These are phyloP conservation scores for Silurus lanzhouensis DNA, from an alignment of 2,797 vertebrate genomes.

Conservation along the genomic window DNA sequence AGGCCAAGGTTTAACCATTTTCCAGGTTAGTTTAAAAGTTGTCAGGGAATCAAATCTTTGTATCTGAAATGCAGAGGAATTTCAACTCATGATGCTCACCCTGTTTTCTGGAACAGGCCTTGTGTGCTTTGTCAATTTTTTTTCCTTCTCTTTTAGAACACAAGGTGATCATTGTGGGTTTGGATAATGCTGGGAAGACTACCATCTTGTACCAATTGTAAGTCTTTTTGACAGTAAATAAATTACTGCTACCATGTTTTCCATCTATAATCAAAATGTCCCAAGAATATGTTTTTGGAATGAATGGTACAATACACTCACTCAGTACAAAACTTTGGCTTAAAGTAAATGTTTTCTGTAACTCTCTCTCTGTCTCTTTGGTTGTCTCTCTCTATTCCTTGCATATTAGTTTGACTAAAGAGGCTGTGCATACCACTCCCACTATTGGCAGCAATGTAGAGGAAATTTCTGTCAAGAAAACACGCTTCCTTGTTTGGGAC, in stretches of 20 bases:
- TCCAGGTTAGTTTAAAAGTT: neutral
- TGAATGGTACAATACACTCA: neutral
- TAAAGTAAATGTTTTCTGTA: neutral
- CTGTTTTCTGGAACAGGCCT: neutral
- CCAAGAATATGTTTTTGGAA: neutral
- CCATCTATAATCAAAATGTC: neutral
- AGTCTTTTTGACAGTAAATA: conserved; percentile 60
- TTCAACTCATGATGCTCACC: neutral
- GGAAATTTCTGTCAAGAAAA: conserved; percentile 79
- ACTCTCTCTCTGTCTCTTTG: neutral
- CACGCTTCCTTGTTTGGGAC: conserved; percentile 86
- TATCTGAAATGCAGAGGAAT: neutral
- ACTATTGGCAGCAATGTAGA: conserved; percentile 88
- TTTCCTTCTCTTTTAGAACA: conserved; percentile 72
- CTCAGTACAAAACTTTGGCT: too few species aligned
- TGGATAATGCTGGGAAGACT: conserved; percentile 87
- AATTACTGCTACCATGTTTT: neutral
- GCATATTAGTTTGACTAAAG: conserved; percentile 78
- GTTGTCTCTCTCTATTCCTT: neutral
- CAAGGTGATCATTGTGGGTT: conserved; percentile 84
- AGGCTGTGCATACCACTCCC: conserved; percentile 82
- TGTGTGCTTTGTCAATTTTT: neutral
- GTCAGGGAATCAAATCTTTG: neutral
- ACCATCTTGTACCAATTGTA: conserved; percentile 87
- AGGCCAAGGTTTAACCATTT: neutral